Percentiles rank a stretch among this genome's conserved stretches.
phyloP scores from a whole-genome alignment of 2,113 vertebrate species.

The Aldabrachelys gigantea region DNA sequence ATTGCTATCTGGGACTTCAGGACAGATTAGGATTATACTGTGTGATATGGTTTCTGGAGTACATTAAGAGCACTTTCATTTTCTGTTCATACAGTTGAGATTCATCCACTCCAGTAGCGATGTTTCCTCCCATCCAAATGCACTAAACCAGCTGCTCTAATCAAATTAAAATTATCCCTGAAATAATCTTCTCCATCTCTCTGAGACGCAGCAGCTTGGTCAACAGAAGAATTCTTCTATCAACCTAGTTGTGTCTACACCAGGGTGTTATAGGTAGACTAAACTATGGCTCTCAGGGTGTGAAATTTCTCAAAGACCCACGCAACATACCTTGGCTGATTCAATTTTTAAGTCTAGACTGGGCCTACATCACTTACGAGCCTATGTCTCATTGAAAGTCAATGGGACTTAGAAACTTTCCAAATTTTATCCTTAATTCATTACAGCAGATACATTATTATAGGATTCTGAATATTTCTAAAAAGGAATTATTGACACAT shows the following conservation, averaged over 20 bases:
- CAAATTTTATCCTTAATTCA: neutral
- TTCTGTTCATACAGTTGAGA: neutral
- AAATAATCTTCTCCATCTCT: neutral
- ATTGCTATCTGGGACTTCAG: neutral
- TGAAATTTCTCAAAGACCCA: neutral
- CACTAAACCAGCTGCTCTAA: neutral
- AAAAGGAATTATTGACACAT: neutral
- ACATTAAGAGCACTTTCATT: neutral
- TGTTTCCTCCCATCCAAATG: neutral
- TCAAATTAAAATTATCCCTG: neutral
- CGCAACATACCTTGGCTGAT: neutral
- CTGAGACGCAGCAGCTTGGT: neutral
- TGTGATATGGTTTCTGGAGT: neutral
- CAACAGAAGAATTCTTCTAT: neutral
- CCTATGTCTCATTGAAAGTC: neutral
- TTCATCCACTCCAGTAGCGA: neutral
- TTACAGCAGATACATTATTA: neutral
- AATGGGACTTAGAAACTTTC: neutral
- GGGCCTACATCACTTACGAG: neutral
- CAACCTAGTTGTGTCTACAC: neutral
- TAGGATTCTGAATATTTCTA: neutral
- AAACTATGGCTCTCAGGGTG: neutral
- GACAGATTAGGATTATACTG: neutral
- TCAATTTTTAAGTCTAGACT: neutral
- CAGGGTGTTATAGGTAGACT: neutral